phyloP scores from a whole-genome alignment of 2,888 invertebrate genomes.

The Diloba caeruleocephala region DNA sequence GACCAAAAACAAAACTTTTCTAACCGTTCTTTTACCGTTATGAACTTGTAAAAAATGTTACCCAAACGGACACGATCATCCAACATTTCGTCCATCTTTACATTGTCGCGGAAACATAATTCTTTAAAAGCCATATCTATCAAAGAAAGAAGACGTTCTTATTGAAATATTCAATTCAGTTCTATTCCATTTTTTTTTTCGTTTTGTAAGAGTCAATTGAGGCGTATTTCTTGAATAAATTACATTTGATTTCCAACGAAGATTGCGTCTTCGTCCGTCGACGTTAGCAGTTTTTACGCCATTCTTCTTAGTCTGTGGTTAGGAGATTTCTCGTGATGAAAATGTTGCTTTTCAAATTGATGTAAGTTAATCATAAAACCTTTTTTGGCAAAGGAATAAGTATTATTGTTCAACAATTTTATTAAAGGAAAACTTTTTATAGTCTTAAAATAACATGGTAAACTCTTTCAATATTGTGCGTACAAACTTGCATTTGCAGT shows the following conservation, averaged over 20 bases:
- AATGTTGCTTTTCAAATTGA: conserved; percentile 23
- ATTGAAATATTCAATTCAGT: conserved; percentile 48
- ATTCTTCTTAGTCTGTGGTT: conserved; percentile 30
- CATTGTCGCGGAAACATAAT: conserved; percentile 5
- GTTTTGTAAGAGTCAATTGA: conserved; percentile 47
- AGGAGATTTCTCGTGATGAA: conserved; percentile 28
- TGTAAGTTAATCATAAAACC: background rate
- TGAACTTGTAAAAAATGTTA: background rate
- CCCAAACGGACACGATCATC: background rate
- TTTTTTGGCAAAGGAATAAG: too few species aligned
- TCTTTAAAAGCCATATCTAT: conserved; percentile 11
- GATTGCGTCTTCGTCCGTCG: conserved; percentile 32
- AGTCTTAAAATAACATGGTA: too few species aligned
- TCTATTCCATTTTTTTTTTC: conserved; percentile 39
- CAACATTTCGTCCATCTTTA: background rate
- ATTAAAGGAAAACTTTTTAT: too few species aligned
- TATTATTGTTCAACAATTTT: too few species aligned
- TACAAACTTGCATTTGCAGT: too few species aligned
- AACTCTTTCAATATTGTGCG: too few species aligned
- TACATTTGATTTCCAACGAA: conserved; percentile 46
- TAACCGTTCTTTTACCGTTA: too few species aligned
- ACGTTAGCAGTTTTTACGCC: conserved; percentile 15
- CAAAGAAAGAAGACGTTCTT: conserved; percentile 32
- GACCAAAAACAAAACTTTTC: too few species aligned
- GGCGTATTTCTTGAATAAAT: conserved; percentile 52